Percentiles rank a stretch among this genome's conserved stretches.
These are phyloP conservation scores for Peromyscus aztecus DNA, from an alignment of 2,797 vertebrate genomes.

Conservation along the genomic window DNA sequence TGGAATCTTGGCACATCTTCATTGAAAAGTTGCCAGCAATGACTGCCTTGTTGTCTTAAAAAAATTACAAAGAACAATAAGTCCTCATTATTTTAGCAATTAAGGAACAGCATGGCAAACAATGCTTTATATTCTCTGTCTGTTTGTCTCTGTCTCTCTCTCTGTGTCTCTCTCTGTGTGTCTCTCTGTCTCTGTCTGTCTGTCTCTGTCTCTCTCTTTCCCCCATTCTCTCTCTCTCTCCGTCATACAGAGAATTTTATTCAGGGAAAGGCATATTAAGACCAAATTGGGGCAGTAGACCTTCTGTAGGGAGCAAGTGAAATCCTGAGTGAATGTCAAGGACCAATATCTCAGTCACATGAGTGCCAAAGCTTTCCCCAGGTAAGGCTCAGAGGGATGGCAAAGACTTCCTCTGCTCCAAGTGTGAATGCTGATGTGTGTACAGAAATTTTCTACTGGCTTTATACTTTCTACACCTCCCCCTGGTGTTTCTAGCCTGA, in stretches of 20 bases:
- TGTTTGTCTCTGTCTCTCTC: not conserved
- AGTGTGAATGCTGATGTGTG: not conserved
- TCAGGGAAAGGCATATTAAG: not conserved
- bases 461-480: no score
- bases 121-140: not conserved
- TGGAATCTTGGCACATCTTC: conserved; percentile 11
- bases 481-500: not conserved
- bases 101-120: conserved; percentile 54
- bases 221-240: not conserved
- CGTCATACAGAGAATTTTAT: not conserved
- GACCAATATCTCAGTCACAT: not conserved
- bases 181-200: not conserved
- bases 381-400: not conserved
- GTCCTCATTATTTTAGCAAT: conserved; percentile 69
- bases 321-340: not conserved
- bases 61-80: conserved; percentile 67
- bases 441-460: not conserved
- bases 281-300: not conserved
- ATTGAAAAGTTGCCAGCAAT: conserved; percentile 47
- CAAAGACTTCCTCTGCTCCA: not conserved
- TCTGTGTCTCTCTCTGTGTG: no score
- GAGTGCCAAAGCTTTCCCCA: not conserved
- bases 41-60: conserved; percentile 60
- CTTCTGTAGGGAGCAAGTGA: not conserved
- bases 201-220: not conserved